phyloP scores from a whole-genome alignment of 2,888 invertebrate species.

The Eupithecia exiguata region DNA sequence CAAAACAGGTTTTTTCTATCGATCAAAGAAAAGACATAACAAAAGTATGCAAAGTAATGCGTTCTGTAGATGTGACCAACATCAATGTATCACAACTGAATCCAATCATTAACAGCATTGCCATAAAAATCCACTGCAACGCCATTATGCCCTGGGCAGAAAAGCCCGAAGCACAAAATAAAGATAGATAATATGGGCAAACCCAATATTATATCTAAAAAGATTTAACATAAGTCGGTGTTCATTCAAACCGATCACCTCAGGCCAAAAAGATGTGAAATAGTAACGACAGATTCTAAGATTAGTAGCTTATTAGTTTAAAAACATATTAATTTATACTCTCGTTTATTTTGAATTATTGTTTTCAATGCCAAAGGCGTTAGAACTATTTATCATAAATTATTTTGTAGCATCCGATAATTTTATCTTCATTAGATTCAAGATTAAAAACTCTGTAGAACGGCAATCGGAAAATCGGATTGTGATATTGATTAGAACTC shows the following conservation, averaged over 20 bases:
- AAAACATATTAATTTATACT: slow-evolving; percentile 27
- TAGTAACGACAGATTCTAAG: slow-evolving; percentile 32
- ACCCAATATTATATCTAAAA: not conserved
- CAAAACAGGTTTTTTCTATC: no score
- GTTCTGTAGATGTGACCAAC: no score
- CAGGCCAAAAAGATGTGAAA: slow-evolving; percentile 25
- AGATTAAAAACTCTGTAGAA: not conserved
- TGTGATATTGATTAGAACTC: not conserved
- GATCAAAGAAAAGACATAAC: no score
- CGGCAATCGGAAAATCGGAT: not conserved
- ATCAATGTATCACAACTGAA: no score
- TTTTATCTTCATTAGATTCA: slow-evolving; percentile 1
- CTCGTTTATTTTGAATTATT: slow-evolving; percentile 27
- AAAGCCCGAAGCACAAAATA: not conserved
- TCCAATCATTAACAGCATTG: not conserved
- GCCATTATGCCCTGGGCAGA: not conserved
- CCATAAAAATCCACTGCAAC: not conserved
- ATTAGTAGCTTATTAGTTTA: slow-evolving; percentile 40
- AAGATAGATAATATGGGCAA: not conserved
- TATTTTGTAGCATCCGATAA: not conserved
- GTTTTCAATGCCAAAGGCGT: slow-evolving; percentile 17
- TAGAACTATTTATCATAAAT: slow-evolving; percentile 9
- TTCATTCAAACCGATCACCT: slow-evolving; percentile 8
- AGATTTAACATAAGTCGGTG: not conserved
- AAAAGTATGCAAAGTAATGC: no score